phyloP scores from a whole-genome alignment of 1,140 invertebrate species.

The Melipona quadrifasciata region DNA sequence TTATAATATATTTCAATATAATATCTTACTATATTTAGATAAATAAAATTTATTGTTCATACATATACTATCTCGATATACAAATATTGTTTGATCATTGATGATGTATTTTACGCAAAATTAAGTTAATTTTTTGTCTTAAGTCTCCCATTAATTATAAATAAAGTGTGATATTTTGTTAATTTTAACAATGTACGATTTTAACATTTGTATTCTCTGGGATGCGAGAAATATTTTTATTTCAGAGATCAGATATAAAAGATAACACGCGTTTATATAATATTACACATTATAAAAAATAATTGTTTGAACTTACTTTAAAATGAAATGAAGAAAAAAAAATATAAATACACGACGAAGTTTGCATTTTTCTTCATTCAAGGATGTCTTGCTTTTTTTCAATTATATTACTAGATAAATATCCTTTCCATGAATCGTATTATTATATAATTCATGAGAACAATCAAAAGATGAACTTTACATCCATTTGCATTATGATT shows the following conservation, averaged over 20 bases:
- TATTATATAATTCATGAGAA: too few relatives aligned
- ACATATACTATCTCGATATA: slow-evolving; percentile 20
- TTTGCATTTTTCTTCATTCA: slow-evolving; percentile 72
- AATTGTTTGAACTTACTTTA: neutral
- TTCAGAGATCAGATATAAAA: slow-evolving; percentile 81
- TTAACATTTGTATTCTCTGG: slow-evolving; percentile 82
- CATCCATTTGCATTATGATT: too few relatives aligned
- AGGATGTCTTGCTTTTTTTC: neutral
- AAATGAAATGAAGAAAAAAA: neutral
- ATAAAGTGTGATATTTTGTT: slow-evolving; percentile 84
- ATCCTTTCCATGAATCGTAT: too few relatives aligned
- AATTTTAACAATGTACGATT: slow-evolving; percentile 83
- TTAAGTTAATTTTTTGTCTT: slow-evolving; percentile 25
- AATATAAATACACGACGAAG: slow-evolving; percentile 84
- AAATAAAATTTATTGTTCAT: slow-evolving; percentile 56
- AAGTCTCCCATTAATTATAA: slow-evolving; percentile 83
- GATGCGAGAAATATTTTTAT: slow-evolving; percentile 75
- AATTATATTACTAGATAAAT: too few relatives aligned
- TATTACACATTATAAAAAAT: neutral
- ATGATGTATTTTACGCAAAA: slow-evolving; percentile 13
- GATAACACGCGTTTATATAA: slow-evolving; percentile 63
- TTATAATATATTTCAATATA: slow-evolving; percentile 47
- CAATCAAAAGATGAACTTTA: too few relatives aligned
- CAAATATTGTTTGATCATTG: slow-evolving; percentile 32
- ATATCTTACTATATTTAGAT: slow-evolving; percentile 46